Percentiles rank a stretch among this genome's conserved stretches.
phyloP scores from a whole-genome alignment of 2,113 vertebrate genomes.

The Hippotragus niger region DNA sequence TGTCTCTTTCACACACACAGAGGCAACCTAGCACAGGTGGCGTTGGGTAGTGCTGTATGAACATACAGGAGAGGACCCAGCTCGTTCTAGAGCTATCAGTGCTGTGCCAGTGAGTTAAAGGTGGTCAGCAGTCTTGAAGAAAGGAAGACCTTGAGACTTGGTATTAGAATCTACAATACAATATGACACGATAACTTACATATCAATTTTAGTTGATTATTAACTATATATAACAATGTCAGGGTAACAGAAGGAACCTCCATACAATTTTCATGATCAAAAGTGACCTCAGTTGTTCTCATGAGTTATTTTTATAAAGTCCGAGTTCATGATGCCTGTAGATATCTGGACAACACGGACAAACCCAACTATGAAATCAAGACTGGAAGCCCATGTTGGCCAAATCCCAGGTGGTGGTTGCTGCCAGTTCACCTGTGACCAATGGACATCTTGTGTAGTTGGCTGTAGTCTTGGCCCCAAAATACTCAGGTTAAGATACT shows the following conservation, averaged over 20 bases:
- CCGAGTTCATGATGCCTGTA: not conserved
- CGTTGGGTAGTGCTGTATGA: rapidly evolving
- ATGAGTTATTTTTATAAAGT: not conserved
- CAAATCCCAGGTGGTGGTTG: not conserved
- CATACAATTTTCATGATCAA: not conserved
- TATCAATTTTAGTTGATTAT: not conserved
- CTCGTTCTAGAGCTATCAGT: not conserved
- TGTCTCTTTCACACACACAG: not conserved
- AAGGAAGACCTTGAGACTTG: not conserved
- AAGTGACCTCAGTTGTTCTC: not conserved
- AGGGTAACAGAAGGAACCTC: not conserved
- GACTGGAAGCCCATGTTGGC: not conserved
- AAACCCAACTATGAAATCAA: not conserved
- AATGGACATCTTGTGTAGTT: not conserved
- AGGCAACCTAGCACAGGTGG: not conserved
- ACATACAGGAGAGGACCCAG: not conserved
- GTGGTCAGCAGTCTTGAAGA: not conserved
- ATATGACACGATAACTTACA: not conserved
- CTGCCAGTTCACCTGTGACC: not conserved
- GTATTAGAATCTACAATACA: not conserved
- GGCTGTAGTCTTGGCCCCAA: not conserved
- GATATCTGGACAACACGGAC: not conserved
- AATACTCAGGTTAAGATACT: not conserved
- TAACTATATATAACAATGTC: not conserved
- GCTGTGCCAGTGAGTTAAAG: not conserved